Base-by-base conservation (phyloP, 1,140 invertebrate species). In the Drosophila dunni region DNA sequence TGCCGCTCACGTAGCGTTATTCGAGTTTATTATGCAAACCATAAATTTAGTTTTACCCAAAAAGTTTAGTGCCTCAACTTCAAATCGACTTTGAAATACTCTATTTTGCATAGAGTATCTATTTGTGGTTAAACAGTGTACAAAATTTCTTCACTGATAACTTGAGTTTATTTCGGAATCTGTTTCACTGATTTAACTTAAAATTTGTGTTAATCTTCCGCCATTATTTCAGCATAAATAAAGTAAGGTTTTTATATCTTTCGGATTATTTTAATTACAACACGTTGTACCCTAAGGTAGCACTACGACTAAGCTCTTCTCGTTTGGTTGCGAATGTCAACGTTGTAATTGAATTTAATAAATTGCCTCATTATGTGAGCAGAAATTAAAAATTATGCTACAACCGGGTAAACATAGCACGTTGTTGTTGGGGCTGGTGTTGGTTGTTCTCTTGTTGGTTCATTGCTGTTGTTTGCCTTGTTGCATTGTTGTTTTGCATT, bases 271-370 rank as follows among this genome's bases (percentile, higher is more conserved):
- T n/a, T 42, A 42, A 42, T 42, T 42, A 42, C 6, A 42, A 13
- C 40, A 6, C 40, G 11, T 42, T 42, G 13, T 13, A 13, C 10
- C 9, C 45, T 20, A 46, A 46, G 45, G 45, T 17, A 17, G 6
- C 53, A 56, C 24, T 24, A 24, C 24, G n/a, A n/a, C n/a, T n/a
- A n/a, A 13, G 45, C 8, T 17, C 38, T 46, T 33, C 56, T 15
- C 48, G 24, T 46, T 46, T 48, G 42, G 65, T 56, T 46, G 60
- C 62, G 65, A 80, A 72, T 88, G 83, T 88, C 83, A 88, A 67
- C 82, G 75, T 74, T 83, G 77, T 88, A 89, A 89, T 89, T 88
- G 84, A 88, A 89, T 89, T 83, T 81, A 88, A 89, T 88, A 88
- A 86, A 88, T 86, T 81, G 83, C 82, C 83, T 88, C 83, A 88